Base-by-base conservation (phyloP, 2,888 invertebrate genomes). In the Lasioglossum pauxillum region DNA sequence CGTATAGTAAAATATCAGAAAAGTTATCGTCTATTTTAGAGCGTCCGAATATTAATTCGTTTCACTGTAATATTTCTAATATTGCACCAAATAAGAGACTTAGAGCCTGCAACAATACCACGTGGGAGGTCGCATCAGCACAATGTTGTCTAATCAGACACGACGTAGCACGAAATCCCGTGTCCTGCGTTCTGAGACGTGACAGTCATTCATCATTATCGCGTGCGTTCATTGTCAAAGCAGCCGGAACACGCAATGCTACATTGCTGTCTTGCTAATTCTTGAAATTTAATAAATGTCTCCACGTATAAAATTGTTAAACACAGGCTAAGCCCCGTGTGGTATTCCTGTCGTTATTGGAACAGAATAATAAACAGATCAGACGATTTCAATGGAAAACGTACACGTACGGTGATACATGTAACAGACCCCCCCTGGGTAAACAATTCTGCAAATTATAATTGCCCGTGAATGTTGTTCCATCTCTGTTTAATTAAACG, bases 121-220 rank as follows among this genome's bases (percentile, higher is more conserved):
- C 10, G 19, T 27, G 46, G n/a, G 27, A 49, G 46, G 53, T 23
- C 5, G 67, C 19, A 16, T 49, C 60, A 12, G 23, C 3, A 85
- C 85, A 85, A 85, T 81, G 49, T 81, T 44, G 67, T 69, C 78
- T 81, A 86, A 86, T 86, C 78, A 84, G 64, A 23, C 46, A 16
- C 27, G 71, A 27, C 27, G 46, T 23, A 5, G 31, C 27, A 49
- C 27, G 77, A 84, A 75, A 31, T 12, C 16, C 27, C 57, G 75
- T 72, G 67, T 57, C 35, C 71, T 78, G 46, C 46, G 44, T 35
- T n/a, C 27, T 2, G 46, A 38, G 23, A 85, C 86, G 85, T 81
- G 85, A 81, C 71, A 23, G 41, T 35, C 80, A 77, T 84, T 27
- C 67, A 19, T 35, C 23, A 57, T 64, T 71, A 74, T 27, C 44